Evolutionary conservation across 2,888 invertebrate species (phyloP).

Genomic region (Catocala sponsa): DNA sequence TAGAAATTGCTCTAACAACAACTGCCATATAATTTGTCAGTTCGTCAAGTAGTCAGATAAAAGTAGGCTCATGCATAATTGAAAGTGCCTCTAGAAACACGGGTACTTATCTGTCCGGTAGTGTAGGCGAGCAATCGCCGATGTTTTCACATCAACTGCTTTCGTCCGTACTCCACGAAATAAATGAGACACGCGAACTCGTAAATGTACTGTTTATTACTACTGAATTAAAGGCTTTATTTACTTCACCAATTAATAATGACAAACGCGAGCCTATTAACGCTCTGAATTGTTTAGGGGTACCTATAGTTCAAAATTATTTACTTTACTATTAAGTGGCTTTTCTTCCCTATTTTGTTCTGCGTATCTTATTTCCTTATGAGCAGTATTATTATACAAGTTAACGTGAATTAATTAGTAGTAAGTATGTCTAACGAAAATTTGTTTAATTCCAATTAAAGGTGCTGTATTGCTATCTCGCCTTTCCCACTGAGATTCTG

Average conservation of each 20-base stretch:
- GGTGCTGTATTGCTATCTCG: no score
- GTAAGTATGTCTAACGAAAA: no score
- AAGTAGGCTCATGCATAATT: conserved; percentile 69
- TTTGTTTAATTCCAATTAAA: no score
- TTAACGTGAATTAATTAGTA: no score
- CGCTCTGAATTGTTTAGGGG: not conserved
- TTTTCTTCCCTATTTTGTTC: not conserved
- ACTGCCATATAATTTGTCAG: conserved; percentile 71
- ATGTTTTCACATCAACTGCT: conserved; percentile 31
- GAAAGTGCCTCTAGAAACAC: conserved; percentile 62
- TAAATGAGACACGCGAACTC: conserved; percentile 27
- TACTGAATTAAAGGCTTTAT: conserved; percentile 30
- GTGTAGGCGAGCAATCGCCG: conserved; percentile 41
- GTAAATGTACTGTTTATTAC: conserved; percentile 38
- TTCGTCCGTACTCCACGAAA: conserved; percentile 8
- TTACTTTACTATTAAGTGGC: not conserved
- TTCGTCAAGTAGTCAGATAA: conserved; percentile 65
- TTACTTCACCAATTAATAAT: conserved; percentile 36
- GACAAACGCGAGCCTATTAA: conserved; percentile 22
- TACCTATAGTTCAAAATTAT: not conserved
- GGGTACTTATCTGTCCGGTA: conserved; percentile 49
- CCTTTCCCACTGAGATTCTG: no score
- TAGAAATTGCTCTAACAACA: conserved; percentile 63
- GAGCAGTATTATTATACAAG: no score
- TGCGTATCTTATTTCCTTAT: no score